phyloP scores from a whole-genome alignment of 2,888 invertebrate genomes.

The Salticus scenicus region DNA sequence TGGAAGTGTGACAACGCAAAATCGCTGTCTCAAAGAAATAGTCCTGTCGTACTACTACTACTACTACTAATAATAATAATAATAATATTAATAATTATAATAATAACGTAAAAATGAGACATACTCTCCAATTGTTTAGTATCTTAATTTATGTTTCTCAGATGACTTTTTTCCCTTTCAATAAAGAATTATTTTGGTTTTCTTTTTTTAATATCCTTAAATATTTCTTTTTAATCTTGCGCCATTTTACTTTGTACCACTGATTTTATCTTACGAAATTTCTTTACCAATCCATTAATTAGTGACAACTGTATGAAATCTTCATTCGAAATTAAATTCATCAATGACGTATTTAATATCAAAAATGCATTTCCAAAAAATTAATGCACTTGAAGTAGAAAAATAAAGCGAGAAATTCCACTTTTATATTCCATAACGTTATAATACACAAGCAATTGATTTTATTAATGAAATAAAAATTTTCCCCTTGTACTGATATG shows the following conservation, averaged over 20 bases:
- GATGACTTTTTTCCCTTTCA: too few relatives aligned
- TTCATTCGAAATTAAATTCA: slow-evolving; percentile 58
- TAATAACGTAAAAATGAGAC: too few relatives aligned
- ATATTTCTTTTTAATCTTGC: background rate
- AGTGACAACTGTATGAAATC: slow-evolving; percentile 58
- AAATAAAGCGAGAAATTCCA: slow-evolving; percentile 54
- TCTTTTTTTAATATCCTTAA: too few relatives aligned
- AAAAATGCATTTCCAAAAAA: slow-evolving; percentile 19
- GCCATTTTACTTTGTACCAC: slow-evolving; percentile 16
- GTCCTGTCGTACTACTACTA: too few relatives aligned
- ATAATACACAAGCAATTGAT: slow-evolving; percentile 67
- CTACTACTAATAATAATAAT: too few relatives aligned
- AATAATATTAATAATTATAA: too few relatives aligned
- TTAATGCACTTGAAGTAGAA: slow-evolving; percentile 16
- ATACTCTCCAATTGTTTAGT: too few relatives aligned
- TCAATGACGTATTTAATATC: slow-evolving; percentile 50
- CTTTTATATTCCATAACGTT: slow-evolving; percentile 63
- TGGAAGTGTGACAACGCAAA: too few relatives aligned
- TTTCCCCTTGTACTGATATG: slow-evolving; percentile 6
- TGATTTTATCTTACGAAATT: slow-evolving; percentile 25
- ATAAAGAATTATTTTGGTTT: too few relatives aligned
- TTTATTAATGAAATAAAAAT: slow-evolving; percentile 67
- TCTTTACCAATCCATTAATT: slow-evolving; percentile 57
- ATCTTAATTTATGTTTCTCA: too few relatives aligned
- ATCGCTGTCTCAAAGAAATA: too few relatives aligned